Base-by-base conservation (phyloP, 2,113 vertebrate genomes). In the Porphyrio hochstetteri region DNA sequence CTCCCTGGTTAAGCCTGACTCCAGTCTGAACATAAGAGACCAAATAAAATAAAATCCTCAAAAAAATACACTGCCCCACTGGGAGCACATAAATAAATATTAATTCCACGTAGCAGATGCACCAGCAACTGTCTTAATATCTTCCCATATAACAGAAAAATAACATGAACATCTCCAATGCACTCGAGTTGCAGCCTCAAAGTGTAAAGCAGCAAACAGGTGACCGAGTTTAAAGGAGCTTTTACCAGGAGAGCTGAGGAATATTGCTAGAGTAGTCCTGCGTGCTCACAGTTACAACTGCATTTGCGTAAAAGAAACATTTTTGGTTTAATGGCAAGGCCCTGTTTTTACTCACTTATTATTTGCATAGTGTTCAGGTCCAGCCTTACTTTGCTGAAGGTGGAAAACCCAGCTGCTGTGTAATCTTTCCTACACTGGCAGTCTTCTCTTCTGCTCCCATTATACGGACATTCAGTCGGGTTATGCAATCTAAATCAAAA, bases 381-480 rank as follows among this genome's bases (percentile, higher is more conserved):
- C 94, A 99, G 97, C 91, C 99, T 98, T 83, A 99, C 98, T 97
- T 98, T 99, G 96, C 98, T 98, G 98, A 99, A 99, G 96, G 98
- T 98, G 94, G 99, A 99, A 92, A 99, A 97, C 33, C 99, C 99
- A 11, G 99, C 98, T 2, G 99, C 98, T 1, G 98, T 98, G 97
- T 99, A 99, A 96, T 99, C 99, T 97, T 98, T 99, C 82, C 98
- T 98, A 96, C 99, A 99, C 63, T 98, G 98, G 75, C 99, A 99
- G 92, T 99, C 98, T 63, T 99, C 99, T 71, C 98, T 97, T 69
- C 98, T 98, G 97, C 98, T 99, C 88, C 98, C 98, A 1, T 99
- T 99, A 86, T 98, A 98, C 1, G 99, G 99, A 92, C 99, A 99
- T 91, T 99, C 99, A 13, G 98, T 99, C 15, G 99, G 99, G 95